Percentiles rank a stretch among this genome's conserved stretches.
These are phyloP conservation scores for Agriopis aurantiaria DNA, from an alignment of 2,888 invertebrate genomes.

Conservation along the genomic window DNA sequence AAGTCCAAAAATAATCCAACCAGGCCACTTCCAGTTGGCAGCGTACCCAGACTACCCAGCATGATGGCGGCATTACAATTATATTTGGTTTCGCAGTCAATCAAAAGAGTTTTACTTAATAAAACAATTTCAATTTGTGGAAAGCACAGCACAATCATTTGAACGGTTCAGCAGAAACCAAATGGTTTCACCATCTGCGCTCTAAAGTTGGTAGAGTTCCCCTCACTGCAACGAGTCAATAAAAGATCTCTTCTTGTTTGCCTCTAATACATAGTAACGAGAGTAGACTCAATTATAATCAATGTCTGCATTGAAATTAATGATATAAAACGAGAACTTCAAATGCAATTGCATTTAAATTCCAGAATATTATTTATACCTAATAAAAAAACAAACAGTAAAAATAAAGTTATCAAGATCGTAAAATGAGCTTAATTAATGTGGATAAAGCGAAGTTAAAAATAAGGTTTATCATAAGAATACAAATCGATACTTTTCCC, in stretches of 20 bases:
- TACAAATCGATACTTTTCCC: too few relatives aligned
- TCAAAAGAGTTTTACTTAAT: background rate
- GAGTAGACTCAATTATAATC: background rate
- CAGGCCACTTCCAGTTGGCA: too few relatives aligned
- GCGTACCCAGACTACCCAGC: too few relatives aligned
- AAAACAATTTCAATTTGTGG: constrained; percentile 10
- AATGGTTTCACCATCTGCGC: constrained; percentile 47
- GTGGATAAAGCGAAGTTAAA: background rate
- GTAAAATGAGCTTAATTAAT: background rate
- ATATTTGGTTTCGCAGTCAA: too few relatives aligned
- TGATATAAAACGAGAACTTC: background rate
- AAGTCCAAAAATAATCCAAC: too few relatives aligned
- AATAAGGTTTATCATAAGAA: background rate
- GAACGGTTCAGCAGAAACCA: constrained; percentile 36
- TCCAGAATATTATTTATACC: too few relatives aligned
- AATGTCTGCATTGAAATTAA: constrained; percentile 1
- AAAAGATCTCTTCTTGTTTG: constrained; percentile 23
- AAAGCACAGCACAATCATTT: constrained; percentile 31
- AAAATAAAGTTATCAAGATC: background rate
- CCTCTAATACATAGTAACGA: background rate
- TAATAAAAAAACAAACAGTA: background rate
- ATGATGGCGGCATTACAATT: too few relatives aligned
- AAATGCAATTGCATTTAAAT: background rate
- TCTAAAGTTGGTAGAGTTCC: constrained; percentile 15
- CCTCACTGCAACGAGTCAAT: constrained; percentile 35